Conservation (phyloP, 2,888 invertebrate genomes). For the Apoda limacodes region DNA sequence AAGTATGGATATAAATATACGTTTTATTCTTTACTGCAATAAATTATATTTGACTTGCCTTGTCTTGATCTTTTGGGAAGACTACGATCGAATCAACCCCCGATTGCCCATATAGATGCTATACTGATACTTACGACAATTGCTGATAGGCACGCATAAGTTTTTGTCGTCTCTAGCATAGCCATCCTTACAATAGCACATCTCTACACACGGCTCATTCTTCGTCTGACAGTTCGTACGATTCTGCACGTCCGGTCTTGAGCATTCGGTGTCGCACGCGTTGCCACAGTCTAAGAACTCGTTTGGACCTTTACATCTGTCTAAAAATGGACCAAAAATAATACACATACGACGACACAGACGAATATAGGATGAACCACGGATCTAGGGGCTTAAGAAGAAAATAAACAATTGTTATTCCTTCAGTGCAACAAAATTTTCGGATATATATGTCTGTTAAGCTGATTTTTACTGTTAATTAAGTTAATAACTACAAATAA, state of each 20-base stretch:
- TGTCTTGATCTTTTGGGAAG: too few relatives aligned
- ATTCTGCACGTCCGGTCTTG: slow-evolving; percentile 20
- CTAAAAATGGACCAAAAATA: slow-evolving; percentile 18
- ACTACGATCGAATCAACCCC: too few relatives aligned
- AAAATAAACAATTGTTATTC: too few relatives aligned
- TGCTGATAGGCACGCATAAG: slow-evolving; percentile 24
- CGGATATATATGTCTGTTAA: too few relatives aligned
- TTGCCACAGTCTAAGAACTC: slow-evolving; percentile 20
- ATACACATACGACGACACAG: slow-evolving; percentile 7
- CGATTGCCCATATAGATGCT: too few relatives aligned
- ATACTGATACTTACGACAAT: slow-evolving; percentile 23
- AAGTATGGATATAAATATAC: too few relatives aligned
- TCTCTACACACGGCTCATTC: slow-evolving; percentile 27
- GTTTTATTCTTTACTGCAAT: too few relatives aligned
- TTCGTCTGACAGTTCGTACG: slow-evolving; percentile 26
- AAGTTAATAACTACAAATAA: too few relatives aligned
- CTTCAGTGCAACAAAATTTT: too few relatives aligned
- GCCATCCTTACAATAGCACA: slow-evolving; percentile 29
- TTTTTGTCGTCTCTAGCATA: slow-evolving; percentile 25
- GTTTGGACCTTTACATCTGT: slow-evolving; percentile 20
- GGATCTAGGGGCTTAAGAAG: too few relatives aligned
- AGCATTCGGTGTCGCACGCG: slow-evolving; percentile 31
- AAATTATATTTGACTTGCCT: too few relatives aligned
- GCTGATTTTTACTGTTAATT: too few relatives aligned
- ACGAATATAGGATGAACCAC: slow-evolving; percentile 22